Base-by-base conservation (phyloP, 1,140 invertebrate species). In the Helicoverpa armigera region DNA sequence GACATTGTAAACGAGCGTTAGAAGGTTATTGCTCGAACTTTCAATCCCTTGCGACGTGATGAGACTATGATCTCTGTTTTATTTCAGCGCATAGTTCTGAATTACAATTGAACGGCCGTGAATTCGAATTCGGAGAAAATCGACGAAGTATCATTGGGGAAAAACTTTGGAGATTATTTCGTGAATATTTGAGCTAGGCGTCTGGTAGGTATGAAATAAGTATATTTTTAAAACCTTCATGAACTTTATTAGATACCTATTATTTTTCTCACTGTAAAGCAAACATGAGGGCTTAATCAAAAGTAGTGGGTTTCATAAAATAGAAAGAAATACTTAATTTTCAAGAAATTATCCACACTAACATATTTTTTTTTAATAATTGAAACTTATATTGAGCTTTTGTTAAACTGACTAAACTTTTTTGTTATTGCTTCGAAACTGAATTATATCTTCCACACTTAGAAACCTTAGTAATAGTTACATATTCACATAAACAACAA, bases 31-130 rank as follows among this genome's bases (percentile, higher is more conserved):
- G 69, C 50, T 54, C n/a, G 23, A 72, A 72, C 69, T 72, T 72
- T 31, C 69, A 72, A 72, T 72, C 69, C 69, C 69, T 31, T 23
- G 50, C 69, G 23, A 72, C 69, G 69, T 72, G 69, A 72, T 72
- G 50, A 72, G 69, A 72, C 50, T 72, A 72, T 72, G 50, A 72
- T 72, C 69, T 72, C 53, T 72, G 69, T 72, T 72, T 72, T 70
- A 70, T 70, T 53, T 54, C 13, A 72, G 54, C 48, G 31, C 43
- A n/a, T 43, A 51, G 18, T 53, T 29, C 50, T 54, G 69, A 72
- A 53, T 72, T 51, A 31, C 69, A 53, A 72, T 72, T 29, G 69
- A 72, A 72, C 31, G 43, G 50, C 16, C 69, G 69, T 31, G 50
- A 72, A 72, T 53, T 50, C 48, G 16, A 23, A n/a, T 9, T 12